Percentiles rank a stretch among this genome's conserved stretches.
Conservation (phyloP, 2,113 vertebrate species). For the Saccopteryx leptura region DNA sequence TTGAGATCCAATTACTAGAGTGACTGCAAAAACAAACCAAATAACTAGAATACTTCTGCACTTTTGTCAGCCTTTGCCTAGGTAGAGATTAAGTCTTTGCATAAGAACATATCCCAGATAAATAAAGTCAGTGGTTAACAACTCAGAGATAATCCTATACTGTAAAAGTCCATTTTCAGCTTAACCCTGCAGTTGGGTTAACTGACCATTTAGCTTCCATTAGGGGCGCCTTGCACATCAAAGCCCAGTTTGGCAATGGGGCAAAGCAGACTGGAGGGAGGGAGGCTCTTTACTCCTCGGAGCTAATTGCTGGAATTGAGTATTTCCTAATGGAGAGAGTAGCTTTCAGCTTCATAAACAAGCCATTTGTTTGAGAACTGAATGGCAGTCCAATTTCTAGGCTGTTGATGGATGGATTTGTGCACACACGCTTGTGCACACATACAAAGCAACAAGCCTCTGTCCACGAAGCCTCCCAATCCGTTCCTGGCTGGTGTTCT, state of each 20-base stretch:
- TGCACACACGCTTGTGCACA: background rate
- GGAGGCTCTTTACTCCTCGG: slow-evolving; percentile 44
- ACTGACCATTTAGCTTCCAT: slow-evolving; percentile 71
- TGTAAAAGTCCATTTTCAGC: slow-evolving; percentile 51
- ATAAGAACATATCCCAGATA: slow-evolving; percentile 24
- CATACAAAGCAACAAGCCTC: background rate
- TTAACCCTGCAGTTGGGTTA: slow-evolving; percentile 64
- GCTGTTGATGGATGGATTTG: slow-evolving; percentile 1
- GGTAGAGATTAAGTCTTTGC: slow-evolving; percentile 31
- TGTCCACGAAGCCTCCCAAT: background rate
- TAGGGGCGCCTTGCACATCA: slow-evolving; percentile 57
- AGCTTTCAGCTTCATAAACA: slow-evolving; percentile 66
- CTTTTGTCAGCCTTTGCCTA: background rate
- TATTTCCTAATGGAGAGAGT: slow-evolving; percentile 71
- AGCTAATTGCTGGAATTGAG: slow-evolving; percentile 73
- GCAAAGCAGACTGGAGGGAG: background rate
- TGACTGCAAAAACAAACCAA: slow-evolving; percentile 65
- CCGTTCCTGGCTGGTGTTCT: background rate
- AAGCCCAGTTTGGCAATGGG: slow-evolving; percentile 65
- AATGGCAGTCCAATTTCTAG: slow-evolving; percentile 15
- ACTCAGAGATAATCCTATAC: slow-evolving; percentile 65
- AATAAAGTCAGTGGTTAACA: slow-evolving; percentile 67
- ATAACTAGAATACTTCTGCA: slow-evolving; percentile 65
- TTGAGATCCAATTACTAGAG: slow-evolving; percentile 34
- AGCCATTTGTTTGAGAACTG: slow-evolving; percentile 36